phyloP scores from a whole-genome alignment of 2,113 vertebrate species.

The Anguilla rostrata region DNA sequence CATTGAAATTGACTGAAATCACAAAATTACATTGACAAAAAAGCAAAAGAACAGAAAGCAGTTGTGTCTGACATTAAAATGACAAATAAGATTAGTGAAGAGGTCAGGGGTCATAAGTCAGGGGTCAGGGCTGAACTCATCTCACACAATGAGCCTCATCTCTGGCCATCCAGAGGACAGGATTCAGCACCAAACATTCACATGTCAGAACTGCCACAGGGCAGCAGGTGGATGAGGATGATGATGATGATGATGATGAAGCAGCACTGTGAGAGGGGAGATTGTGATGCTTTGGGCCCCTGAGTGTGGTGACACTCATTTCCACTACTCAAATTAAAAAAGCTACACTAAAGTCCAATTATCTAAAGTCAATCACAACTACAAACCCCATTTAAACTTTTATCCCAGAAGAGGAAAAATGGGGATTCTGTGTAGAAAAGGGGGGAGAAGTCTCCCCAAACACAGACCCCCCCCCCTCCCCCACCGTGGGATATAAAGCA shows the following conservation, averaged over 20 bases:
- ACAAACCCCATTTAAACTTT: neutral
- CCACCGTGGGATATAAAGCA: neutral
- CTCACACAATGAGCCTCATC: neutral
- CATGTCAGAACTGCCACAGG: neutral
- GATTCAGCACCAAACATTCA: neutral
- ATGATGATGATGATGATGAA: neutral
- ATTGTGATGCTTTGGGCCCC: neutral
- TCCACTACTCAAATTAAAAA: neutral
- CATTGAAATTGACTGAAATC: neutral
- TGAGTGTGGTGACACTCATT: neutral
- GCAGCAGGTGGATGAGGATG: neutral
- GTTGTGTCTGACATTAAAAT: neutral
- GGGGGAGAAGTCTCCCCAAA: neutral
- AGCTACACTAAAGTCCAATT: neutral
- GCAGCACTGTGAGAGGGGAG: neutral
- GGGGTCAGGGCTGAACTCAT: neutral
- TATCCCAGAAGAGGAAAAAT: neutral
- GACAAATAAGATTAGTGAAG: neutral
- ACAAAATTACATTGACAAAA: neutral
- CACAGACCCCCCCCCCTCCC: neutral
- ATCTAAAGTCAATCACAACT: neutral
- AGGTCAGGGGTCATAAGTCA: neutral
- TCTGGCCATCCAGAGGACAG: neutral
- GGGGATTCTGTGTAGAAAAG: neutral
- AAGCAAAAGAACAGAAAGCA: neutral